Conservation (phyloP, 2,888 invertebrate species). For the Calameuta idolon region DNA sequence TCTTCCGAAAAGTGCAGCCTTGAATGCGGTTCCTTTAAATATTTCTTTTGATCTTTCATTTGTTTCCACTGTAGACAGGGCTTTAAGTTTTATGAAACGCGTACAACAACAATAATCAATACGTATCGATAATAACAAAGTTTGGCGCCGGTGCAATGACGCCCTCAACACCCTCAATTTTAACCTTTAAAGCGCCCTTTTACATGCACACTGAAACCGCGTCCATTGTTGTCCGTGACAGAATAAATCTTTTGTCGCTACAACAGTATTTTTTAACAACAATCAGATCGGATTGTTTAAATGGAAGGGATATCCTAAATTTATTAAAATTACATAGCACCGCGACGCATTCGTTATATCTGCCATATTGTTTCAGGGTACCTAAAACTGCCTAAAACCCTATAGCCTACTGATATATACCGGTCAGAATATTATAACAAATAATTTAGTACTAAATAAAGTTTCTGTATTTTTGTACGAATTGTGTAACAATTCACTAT, state of each 20-base stretch:
- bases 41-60: conserved; percentile 25
- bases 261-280: not conserved
- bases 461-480: not conserved
- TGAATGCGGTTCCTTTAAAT: not conserved
- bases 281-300: not conserved
- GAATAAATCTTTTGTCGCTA: not conserved
- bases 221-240: not conserved
- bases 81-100: conserved; percentile 21
- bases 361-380: not conserved
- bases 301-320: not conserved
- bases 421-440: not conserved
- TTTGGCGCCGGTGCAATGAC: conserved; percentile 46
- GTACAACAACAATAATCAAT: conserved; percentile 44
- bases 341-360: not conserved
- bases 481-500: not conserved
- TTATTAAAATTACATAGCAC: not conserved
- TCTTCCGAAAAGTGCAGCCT: not conserved
- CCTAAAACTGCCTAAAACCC: not conserved
- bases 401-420: not conserved
- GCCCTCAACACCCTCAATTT: conserved; percentile 6
- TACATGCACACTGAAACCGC: not conserved
- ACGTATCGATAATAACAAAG: conserved; percentile 44
- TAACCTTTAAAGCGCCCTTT: not conserved
- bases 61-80: conserved; percentile 25
- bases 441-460: not conserved